Evolutionary conservation across 92 coral and sea anemone species (phyloP).

Genomic region (Desmophyllum pertusum): DNA sequence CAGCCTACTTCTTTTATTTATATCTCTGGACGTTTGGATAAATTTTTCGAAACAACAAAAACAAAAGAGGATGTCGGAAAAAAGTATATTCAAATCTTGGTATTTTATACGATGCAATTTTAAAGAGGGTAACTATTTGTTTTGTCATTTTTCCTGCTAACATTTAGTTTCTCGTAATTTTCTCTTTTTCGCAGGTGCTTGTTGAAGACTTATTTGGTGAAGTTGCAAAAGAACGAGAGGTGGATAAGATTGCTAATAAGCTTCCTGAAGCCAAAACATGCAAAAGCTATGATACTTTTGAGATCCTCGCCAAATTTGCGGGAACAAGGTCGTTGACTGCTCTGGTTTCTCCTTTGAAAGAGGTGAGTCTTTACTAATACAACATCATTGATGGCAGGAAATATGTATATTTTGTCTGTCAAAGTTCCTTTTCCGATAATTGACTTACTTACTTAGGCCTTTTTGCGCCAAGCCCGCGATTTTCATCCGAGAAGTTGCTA

Average conservation of each 20-base stretch:
- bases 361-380: constrained; percentile 46
- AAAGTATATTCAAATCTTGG: neutral
- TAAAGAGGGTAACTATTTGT: neutral
- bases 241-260: constrained; percentile 92
- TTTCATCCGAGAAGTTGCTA: neutral
- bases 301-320: constrained; percentile 75
- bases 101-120: neutral
- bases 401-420: neutral
- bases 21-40: neutral
- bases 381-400: neutral
- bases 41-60: no score
- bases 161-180: neutral
- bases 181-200: constrained; percentile 66
- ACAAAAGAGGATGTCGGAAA: neutral
- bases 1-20: neutral
- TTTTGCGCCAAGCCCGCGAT: neutral
- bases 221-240: constrained; percentile 91
- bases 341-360: constrained; percentile 84
- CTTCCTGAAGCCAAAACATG: constrained; percentile 92
- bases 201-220: constrained; percentile 93
- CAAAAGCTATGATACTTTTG: constrained; percentile 90
- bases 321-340: constrained; percentile 71
- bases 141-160: neutral
- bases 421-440: neutral
- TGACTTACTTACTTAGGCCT: no score